Base-by-base conservation (phyloP, 2,888 invertebrate genomes). In the Drosophila dives region DNA sequence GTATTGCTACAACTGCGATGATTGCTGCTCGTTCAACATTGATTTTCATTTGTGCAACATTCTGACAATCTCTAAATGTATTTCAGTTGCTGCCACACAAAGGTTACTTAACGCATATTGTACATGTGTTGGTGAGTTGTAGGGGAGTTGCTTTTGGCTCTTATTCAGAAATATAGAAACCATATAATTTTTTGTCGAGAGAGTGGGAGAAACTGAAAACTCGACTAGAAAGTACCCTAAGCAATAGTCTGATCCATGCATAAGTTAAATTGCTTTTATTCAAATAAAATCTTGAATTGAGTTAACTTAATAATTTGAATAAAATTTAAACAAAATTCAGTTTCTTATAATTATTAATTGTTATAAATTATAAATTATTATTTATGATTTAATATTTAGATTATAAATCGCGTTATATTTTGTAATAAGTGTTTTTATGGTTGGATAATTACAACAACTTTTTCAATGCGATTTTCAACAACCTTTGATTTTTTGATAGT, bases 1-100 rank as follows among this genome's bases (percentile, higher is more conserved):
- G 23, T 40, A 29, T 20, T 54, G 23, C 45, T 15, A 34, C 59
- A 71, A 49, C 32, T 48, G 38, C 33, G 12, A 10, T 12, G n/a
- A 12, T 12, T 23, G 32, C 40, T 29, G 42, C 29, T 68, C 61
- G 68, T 45, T 66, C 68, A 77, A 86, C 87, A 87, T 86, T 86
- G 86, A 87, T 86, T 86, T 87, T 84, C 86, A 81, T 86, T 82
- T 82, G 71, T 73, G 80, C 80, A 71, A 65, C 84, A 84, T 72
- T 77, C 78, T 83, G 84, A 55, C 68, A 74, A 66, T 55, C 32
- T 74, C 15, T 23, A 12, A 45, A 29, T 75, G n/a, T 45, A 38
- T 40, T 68, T 70, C 23, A 51, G 53, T 34, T 63, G 54, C 61
- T 36, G 34, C 17, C 12, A 49, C 62, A 65, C 29, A 73, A 65